Base-by-base conservation (phyloP, 2,888 invertebrate species). In the Ommatoiulus sabulosus region DNA sequence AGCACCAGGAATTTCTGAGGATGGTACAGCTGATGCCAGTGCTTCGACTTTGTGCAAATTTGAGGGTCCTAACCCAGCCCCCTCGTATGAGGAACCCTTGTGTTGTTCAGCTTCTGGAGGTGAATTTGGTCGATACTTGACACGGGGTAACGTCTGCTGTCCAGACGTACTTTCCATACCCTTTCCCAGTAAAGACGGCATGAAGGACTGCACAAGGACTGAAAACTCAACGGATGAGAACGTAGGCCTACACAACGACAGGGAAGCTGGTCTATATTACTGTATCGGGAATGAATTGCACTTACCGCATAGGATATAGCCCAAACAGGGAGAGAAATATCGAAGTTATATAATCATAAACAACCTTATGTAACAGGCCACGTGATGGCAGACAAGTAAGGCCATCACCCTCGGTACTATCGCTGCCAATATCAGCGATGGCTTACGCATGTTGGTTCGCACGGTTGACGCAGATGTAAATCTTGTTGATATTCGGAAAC, bases 391-490 rank as follows among this genome's bases (percentile, higher is more conserved):
- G 20, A 63, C 63, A 63, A 63, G n/a, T 20, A 4, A 63, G 63
- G 63, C 63, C 63, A 63, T 63, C 63, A 63, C n/a, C 63, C 63
- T 63, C 63, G n/a, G 63, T 63, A 63, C 63, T 63, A 20, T 63
- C 63, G 63, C 63, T 5, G 63, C 63, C 15, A 63, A 20, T 63
- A 63, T 63, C 63, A 63, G 63, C 20, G 63, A 63, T 63, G 20
- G n/a, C 15, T 63, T 8, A 20, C 63, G 63, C 63, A 63, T 63
- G 4, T 12, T 63, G 1, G 4, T 6, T 63, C n/a, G n/a, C 63
- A 15, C 63, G n/a, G 3, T 63, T 63, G 63, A 20, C 63, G 20
- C 4, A 63, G 4, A 3, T 20, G n/a, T 1, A 20, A 63, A 3
- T 4, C 20, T 63, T 46, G 46, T 46, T 46, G n/a, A n/a, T n/a